Conservation (phyloP, 2,888 invertebrate genomes). For the Scaeva pyrastri region DNA sequence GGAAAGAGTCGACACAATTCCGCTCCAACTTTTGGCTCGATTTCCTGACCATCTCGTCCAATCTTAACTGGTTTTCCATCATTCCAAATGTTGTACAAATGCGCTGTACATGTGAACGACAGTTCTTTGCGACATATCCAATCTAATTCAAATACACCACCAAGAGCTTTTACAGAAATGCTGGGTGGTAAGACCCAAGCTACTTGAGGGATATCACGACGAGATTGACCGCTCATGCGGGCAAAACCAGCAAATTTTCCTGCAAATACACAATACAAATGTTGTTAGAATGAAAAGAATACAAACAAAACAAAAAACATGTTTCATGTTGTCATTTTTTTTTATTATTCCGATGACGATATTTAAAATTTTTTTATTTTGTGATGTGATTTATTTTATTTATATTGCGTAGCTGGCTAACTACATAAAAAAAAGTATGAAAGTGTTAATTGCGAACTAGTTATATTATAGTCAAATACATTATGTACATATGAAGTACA, state of each 20-base stretch:
- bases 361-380: too few relatives aligned
- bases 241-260: constrained; percentile 97
- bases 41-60: constrained; percentile 99
- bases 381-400: too few relatives aligned
- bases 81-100: constrained; percentile 98
- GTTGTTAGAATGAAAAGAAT: background rate
- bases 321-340: too few relatives aligned
- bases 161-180: constrained; percentile 95
- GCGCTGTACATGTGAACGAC: constrained; percentile 95
- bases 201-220: constrained; percentile 94
- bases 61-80: constrained; percentile 99
- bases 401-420: too few relatives aligned
- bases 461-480: too few relatives aligned
- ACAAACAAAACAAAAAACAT: too few relatives aligned
- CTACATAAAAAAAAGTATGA: too few relatives aligned
- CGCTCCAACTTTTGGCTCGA: constrained; percentile 97
- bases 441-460: too few relatives aligned
- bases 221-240: constrained; percentile 93
- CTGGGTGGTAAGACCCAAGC: constrained; percentile 98
- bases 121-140: constrained; percentile 98
- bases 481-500: too few relatives aligned
- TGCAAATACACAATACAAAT: constrained; percentile 54
- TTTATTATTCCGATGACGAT: too few relatives aligned
- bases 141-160: constrained; percentile 98
- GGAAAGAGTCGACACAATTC: constrained; percentile 96